Percentiles rank a stretch among this genome's conserved stretches.
phyloP scores from a whole-genome alignment of 1,140 invertebrate genomes.

The Phymorhynchus buccinoides region DNA sequence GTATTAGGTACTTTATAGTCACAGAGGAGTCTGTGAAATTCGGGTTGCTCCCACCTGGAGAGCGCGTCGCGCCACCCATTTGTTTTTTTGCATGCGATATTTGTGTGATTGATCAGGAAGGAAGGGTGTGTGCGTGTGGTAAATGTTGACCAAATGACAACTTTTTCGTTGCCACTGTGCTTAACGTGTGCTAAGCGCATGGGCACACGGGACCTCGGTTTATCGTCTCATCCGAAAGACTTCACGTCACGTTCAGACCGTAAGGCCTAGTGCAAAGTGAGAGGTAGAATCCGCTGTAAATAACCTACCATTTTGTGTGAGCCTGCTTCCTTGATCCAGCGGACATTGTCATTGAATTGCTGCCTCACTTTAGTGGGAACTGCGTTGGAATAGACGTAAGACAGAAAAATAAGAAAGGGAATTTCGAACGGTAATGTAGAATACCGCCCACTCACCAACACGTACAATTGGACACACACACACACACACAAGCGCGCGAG shows the following conservation, averaged over 20 bases:
- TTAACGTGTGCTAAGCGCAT: no score
- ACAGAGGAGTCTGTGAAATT: no score
- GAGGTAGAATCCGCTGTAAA: background rate
- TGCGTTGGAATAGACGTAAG: constrained; percentile 51
- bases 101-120: no score
- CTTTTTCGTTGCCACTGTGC: no score
- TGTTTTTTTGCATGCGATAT: no score
- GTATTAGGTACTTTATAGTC: no score
- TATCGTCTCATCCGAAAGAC: no score
- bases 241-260: no score
- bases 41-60: no score
- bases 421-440: background rate
- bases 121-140: background rate
- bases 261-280: background rate
- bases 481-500: background rate
- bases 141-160: no score
- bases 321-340: constrained; percentile 79
- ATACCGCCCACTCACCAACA: background rate
- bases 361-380: constrained; percentile 73
- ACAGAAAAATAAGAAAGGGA: background rate
- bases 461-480: background rate
- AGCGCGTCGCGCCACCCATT: no score
- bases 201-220: no score
- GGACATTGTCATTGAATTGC: constrained; percentile 80
- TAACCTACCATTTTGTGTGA: constrained; percentile 77